phyloP scores from a whole-genome alignment of 2,113 vertebrate genomes.

The Muntiacus reevesi region DNA sequence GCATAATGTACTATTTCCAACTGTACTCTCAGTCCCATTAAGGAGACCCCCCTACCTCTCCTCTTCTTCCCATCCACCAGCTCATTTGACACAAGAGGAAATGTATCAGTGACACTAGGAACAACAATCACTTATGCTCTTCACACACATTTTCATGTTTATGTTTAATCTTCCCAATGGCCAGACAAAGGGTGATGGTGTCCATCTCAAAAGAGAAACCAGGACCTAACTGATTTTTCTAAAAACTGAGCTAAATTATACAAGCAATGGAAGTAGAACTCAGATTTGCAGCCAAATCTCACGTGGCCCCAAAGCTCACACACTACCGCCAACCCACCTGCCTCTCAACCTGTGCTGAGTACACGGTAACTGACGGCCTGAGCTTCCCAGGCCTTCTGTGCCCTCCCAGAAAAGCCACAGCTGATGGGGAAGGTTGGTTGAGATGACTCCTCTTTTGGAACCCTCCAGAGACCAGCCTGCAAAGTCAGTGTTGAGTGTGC shows the following conservation, averaged over 20 bases:
- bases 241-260: neutral
- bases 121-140: neutral
- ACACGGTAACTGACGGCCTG: accelerated
- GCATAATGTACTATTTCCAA: accelerated
- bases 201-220: neutral
- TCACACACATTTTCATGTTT: accelerated
- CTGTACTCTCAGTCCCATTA: neutral
- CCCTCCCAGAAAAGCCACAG: neutral
- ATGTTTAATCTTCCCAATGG: neutral
- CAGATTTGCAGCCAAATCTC: neutral
- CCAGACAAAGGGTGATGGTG: no score
- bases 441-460: neutral
- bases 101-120: accelerated
- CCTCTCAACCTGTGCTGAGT: neutral
- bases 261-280: neutral
- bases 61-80: neutral
- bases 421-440: no score
- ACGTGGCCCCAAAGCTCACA: accelerated
- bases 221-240: neutral
- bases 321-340: accelerated
- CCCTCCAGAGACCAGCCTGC: neutral
- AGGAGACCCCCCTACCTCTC: neutral
- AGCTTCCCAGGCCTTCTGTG: neutral
- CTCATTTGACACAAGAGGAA: neutral
- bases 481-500: neutral